Percentiles rank a stretch among this genome's conserved stretches.
phyloP scores from a whole-genome alignment of 2,888 invertebrate species.

The Gymnosoma rotundatum region DNA sequence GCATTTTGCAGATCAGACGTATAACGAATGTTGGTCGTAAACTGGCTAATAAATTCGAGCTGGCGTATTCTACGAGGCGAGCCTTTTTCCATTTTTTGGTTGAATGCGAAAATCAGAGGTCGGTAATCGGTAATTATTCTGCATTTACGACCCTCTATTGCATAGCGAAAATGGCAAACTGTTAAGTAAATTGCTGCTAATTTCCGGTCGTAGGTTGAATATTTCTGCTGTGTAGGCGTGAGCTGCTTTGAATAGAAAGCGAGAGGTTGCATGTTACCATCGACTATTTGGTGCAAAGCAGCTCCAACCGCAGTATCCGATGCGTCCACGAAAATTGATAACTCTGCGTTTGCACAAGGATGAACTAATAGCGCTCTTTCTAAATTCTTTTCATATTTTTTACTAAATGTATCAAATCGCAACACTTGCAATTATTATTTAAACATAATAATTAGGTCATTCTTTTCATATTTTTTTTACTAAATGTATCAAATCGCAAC shows the following conservation, averaged over 20 bases:
- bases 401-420: no score
- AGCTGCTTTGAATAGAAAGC: no score
- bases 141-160: constrained; percentile 13
- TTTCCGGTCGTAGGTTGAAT: no score
- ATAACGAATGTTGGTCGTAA: constrained; percentile 1
- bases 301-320: constrained; percentile 51
- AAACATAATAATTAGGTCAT: no score
- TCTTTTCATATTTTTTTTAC: no score
- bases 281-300: no score
- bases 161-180: constrained; percentile 23
- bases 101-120: constrained; percentile 1
- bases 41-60: background rate
- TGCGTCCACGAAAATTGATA: constrained; percentile 55
- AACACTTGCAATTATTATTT: no score
- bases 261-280: no score
- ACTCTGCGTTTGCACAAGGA: constrained; percentile 26
- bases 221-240: no score
- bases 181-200: constrained; percentile 4
- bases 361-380: constrained; percentile 56
- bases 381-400: no score
- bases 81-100: background rate
- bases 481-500: no score
- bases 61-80: background rate
- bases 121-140: constrained; percentile 12
- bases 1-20: background rate